Percentiles rank a stretch among this genome's conserved stretches.
These are phyloP conservation scores for Liolophura sinensis DNA, from an alignment of 1,140 invertebrate species.

Conservation along the genomic window DNA sequence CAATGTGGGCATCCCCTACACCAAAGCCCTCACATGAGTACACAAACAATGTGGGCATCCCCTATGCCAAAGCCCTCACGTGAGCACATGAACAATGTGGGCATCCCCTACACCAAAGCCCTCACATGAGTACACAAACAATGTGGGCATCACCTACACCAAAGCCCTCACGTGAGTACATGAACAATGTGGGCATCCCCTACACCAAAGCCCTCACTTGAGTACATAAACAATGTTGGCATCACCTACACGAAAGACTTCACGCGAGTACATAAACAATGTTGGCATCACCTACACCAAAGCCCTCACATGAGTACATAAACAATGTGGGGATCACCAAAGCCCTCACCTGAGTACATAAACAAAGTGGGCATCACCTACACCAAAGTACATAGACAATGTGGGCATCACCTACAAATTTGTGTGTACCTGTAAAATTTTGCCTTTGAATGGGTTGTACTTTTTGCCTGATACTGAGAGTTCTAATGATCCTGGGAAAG, in stretches of 20 bases:
- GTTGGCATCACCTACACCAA: slow-evolving; percentile 75
- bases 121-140: slow-evolving; percentile 71
- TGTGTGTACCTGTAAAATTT: too few relatives aligned
- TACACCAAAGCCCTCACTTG: slow-evolving; percentile 90
- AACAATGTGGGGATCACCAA: slow-evolving; percentile 65
- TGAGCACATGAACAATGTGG: slow-evolving; percentile 61
- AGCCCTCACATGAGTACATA: slow-evolving; percentile 77
- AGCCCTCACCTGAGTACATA: slow-evolving; percentile 77
- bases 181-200: slow-evolving; percentile 6
- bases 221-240: slow-evolving; percentile 46
- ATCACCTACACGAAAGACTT: slow-evolving; percentile 86
- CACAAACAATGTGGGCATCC: neutral
- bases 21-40: slow-evolving; percentile 85
- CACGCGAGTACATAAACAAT: slow-evolving; percentile 68
- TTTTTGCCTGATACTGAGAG: too few relatives aligned
- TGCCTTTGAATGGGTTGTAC: too few relatives aligned
- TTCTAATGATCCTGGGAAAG: too few relatives aligned
- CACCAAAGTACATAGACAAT: slow-evolving; percentile 67
- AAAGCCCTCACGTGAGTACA: slow-evolving; percentile 84
- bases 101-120: slow-evolving; percentile 80
- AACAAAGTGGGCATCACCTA: slow-evolving; percentile 62
- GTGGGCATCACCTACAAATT: too few relatives aligned
- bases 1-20: slow-evolving; percentile 65
- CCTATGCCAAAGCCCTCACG: slow-evolving; percentile 88
- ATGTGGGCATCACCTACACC: slow-evolving; percentile 67